Evolutionary conservation across 2,113 vertebrate genomes (phyloP).

Genomic region (Daubentonia madagascariensis): DNA sequence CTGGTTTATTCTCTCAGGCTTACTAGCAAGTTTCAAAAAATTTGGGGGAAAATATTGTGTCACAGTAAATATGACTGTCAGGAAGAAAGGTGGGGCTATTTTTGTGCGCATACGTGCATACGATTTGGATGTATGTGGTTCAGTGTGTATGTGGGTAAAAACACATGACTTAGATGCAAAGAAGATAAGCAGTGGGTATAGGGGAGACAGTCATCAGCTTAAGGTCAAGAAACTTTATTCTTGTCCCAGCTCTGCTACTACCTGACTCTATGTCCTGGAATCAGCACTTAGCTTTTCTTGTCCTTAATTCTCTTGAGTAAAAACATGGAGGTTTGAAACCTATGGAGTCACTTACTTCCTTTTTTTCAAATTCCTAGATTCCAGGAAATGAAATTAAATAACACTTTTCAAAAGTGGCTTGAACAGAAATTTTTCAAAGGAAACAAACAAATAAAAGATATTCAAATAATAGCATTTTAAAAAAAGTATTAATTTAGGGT

Average conservation of each 20-base stretch:
- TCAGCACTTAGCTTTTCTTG: background rate
- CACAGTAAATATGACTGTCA: background rate
- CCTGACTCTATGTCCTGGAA: background rate
- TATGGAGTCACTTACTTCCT: background rate
- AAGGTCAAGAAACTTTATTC: background rate
- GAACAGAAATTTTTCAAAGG: background rate
- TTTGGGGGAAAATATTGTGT: background rate
- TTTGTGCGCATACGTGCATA: background rate
- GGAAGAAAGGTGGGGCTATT: background rate
- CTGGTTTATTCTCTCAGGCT: background rate
- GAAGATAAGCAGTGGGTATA: background rate
- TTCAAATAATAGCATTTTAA: background rate
- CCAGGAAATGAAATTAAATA: slow-evolving; percentile 1
- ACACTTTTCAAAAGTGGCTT: background rate
- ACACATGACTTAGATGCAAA: background rate
- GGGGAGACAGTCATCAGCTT: background rate
- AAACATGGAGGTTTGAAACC: background rate
- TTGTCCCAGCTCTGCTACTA: background rate
- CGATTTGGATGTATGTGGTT: background rate
- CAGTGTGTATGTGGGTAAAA: background rate
- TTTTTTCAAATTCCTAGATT: background rate
- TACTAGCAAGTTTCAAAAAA: slow-evolving; percentile 32
- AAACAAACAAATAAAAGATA: background rate
- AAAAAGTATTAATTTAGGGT: background rate
- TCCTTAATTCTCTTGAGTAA: background rate